Base-by-base conservation (phyloP, 2,113 vertebrate genomes). In the Camelus bactrianus region DNA sequence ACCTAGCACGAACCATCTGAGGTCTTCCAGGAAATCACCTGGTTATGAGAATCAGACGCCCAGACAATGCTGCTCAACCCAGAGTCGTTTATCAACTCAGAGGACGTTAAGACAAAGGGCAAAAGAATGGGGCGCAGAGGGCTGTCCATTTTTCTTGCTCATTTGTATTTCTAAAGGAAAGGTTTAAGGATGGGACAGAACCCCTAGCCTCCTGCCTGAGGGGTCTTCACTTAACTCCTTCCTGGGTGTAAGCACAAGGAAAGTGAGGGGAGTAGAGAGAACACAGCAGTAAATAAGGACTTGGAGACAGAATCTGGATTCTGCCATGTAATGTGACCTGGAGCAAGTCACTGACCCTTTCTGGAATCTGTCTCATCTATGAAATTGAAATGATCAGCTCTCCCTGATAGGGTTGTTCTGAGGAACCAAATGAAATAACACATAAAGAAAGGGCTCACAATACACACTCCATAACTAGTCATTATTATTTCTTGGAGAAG, bases 11-110 rank as follows among this genome's bases (percentile, higher is more conserved):
- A 87, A 75, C 64, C 56, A 94, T 38, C 35, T 52, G 24, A 26
- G 89, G 17, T 46, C 35, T 89, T 91, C 82, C 48, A 89, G 83
- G 69, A 96, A 97, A 65, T 91, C 64, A 75, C 76, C 12, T 72
- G 0, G 8, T 93, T 91, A 16, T 38, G 19, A 77, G 50, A 91
- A 97, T 86, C 67, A 92, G 73, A 89, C 58, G 32, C 50, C 16
- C 32, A 75, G 72, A 52, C 30, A 86, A 89, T 60, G 56, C 64
- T 42, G 38, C 38, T 42, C 38, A 42, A 42, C 38, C 38, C 38
- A 42, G 4, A 42, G 38, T 42, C 38, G 38, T 42, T 42, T 42
- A 83, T 85, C 87, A 83, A 46, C 4, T 88, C 20, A 87, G 54
- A 56, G 30, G 56, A 60, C 24, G 50, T 5, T 5, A 65, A 62